A percentile compares a stretch with the other conserved stretches of the same genome.
phyloP scores from a whole-genome alignment of 1,140 invertebrate species.

The Eufriesea mexicana region DNA sequence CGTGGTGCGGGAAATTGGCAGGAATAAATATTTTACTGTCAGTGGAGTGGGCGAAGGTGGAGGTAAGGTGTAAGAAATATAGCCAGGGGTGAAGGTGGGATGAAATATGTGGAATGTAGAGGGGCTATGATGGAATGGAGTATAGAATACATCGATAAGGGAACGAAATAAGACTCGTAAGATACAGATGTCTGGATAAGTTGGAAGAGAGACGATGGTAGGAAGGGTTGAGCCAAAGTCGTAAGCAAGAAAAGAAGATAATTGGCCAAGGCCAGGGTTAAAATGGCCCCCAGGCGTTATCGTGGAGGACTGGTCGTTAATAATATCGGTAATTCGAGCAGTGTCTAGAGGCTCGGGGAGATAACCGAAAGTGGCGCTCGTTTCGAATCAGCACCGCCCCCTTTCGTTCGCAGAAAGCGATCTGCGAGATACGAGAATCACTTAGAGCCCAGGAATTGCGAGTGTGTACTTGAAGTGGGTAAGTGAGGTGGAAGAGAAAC shows the following conservation, averaged over 20 bases:
- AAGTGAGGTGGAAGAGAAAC: neutral
- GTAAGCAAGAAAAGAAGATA: neutral
- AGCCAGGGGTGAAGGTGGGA: no score
- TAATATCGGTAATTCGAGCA: constrained; percentile 34
- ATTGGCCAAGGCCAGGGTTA: constrained; percentile 28
- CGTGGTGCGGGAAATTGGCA: no score
- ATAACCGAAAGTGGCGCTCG: constrained; percentile 30
- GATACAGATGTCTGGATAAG: neutral
- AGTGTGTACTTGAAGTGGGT: neutral
- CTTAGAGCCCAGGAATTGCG: constrained; percentile 10
- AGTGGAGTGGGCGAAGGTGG: no score
- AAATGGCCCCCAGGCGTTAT: neutral
- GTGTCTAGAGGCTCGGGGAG: constrained; percentile 3
- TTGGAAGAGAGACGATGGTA: neutral
- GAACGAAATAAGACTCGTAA: neutral
- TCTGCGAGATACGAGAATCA: constrained; percentile 20
- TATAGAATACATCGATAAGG: neutral
- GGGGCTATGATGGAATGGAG: neutral
- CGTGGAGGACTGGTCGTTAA: constrained; percentile 12
- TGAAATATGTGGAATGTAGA: no score
- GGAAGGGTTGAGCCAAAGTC: neutral
- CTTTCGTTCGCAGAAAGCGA: constrained; percentile 22
- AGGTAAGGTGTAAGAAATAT: no score
- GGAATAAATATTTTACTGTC: no score
- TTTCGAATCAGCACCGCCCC: constrained; percentile 22